A percentile compares a stretch with the other conserved stretches of the same genome.
phyloP scores from a whole-genome alignment of 30 jellyfish, hydroid and myxozoan genomes.

The Turritopsis rubra region DNA sequence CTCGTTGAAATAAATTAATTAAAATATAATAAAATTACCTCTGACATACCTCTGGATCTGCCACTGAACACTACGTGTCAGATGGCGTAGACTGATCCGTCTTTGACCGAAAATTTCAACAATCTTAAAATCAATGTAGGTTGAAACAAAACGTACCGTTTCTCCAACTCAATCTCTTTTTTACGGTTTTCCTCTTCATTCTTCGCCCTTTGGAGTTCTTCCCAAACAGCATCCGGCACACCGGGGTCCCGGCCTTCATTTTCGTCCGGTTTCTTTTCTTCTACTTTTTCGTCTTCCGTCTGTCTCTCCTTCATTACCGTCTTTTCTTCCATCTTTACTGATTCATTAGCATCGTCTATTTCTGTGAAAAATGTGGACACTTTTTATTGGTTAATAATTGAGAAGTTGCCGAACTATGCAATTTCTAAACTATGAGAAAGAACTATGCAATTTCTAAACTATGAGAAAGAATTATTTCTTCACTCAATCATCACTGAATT shows the following conservation, averaged over 20 bases:
- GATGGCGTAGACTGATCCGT: too few relatives aligned
- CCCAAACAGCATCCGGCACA: constrained; percentile 27
- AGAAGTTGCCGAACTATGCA: neutral
- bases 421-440: neutral
- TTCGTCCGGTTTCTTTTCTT: neutral
- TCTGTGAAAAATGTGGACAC: neutral
- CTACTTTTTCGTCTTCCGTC: neutral
- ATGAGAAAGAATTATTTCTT: too few relatives aligned
- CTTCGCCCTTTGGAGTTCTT: neutral
- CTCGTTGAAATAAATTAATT: too few relatives aligned
- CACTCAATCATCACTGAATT: too few relatives aligned
- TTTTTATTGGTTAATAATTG: neutral
- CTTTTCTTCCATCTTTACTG: neutral
- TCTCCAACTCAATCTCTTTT: neutral
- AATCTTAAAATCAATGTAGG: neutral
- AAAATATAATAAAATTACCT: too few relatives aligned
- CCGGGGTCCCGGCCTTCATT: constrained; percentile 18
- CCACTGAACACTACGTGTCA: too few relatives aligned
- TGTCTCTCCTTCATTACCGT: neutral
- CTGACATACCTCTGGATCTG: too few relatives aligned
- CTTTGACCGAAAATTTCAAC: neutral
- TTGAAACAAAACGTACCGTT: neutral
- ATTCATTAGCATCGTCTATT: neutral
- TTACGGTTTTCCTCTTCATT: constrained; percentile 1
- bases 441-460: neutral